phyloP scores from a whole-genome alignment of 2,888 invertebrate species.

The Monochamus alternatus region DNA sequence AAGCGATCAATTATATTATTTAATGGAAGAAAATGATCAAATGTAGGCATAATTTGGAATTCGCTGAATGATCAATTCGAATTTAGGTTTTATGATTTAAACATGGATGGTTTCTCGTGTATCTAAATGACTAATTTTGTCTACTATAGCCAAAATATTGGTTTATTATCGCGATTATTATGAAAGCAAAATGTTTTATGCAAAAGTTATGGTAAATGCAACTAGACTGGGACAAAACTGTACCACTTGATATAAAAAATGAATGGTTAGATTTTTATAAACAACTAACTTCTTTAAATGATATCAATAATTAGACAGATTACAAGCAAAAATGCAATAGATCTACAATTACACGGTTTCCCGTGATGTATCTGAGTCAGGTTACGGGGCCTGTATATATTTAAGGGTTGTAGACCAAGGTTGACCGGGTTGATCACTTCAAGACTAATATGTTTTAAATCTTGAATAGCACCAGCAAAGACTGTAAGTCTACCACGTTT shows the following conservation, averaged over 20 bases:
- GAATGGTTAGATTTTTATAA: constrained; percentile 24
- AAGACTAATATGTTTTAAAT: too few relatives aligned
- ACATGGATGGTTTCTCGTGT: background rate
- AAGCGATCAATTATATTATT: background rate
- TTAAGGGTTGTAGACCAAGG: constrained; percentile 9
- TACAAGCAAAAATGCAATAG: background rate
- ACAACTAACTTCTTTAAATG: background rate
- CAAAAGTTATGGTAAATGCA: constrained; percentile 33
- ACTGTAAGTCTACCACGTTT: too few relatives aligned
- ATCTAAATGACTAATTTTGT: constrained; percentile 23
- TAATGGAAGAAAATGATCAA: background rate
- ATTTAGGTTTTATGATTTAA: too few relatives aligned
- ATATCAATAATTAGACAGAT: constrained; percentile 1
- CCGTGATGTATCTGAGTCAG: constrained; percentile 15
- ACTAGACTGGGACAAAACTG: constrained; percentile 21
- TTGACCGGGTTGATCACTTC: too few relatives aligned
- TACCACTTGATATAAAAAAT: constrained; percentile 17
- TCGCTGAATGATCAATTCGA: constrained; percentile 8
- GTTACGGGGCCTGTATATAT: constrained; percentile 11
- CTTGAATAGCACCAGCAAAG: too few relatives aligned
- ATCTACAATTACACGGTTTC: constrained; percentile 32
- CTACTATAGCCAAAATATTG: constrained; percentile 12
- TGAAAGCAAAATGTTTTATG: constrained; percentile 22
- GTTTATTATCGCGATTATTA: constrained; percentile 6
- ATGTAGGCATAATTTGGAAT: constrained; percentile 20